Evolutionary conservation across 2,888 invertebrate species (phyloP).

Genomic region (Lottia scabra): DNA sequence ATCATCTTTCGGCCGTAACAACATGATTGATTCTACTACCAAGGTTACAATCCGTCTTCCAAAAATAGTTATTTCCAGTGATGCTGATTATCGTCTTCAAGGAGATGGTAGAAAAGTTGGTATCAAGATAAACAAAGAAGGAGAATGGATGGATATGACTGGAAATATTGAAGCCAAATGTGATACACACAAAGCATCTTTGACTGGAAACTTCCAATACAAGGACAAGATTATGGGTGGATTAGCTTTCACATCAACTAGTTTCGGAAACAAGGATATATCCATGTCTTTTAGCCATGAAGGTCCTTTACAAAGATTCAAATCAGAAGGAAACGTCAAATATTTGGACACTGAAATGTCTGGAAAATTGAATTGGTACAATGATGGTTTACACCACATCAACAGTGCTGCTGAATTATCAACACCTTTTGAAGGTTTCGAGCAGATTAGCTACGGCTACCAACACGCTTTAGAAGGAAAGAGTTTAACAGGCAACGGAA

Average conservation of each 20-base stretch:
- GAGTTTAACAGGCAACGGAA: neutral
- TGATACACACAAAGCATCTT: neutral
- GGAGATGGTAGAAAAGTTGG: neutral
- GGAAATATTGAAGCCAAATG: slow-evolving; percentile 10
- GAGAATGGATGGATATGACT: slow-evolving; percentile 2
- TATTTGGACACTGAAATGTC: slow-evolving; percentile 19
- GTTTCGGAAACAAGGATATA: slow-evolving; percentile 15
- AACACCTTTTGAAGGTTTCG: slow-evolving; percentile 24
- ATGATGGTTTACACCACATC: slow-evolving; percentile 20
- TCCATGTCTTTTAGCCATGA: slow-evolving; percentile 26
- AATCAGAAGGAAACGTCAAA: slow-evolving; percentile 23
- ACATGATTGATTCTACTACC: neutral
- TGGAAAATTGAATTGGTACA: slow-evolving; percentile 25
- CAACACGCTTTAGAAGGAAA: neutral
- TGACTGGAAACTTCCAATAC: slow-evolving; percentile 6
- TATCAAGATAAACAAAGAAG: neutral
- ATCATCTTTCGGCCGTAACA: neutral
- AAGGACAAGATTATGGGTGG: slow-evolving; percentile 13
- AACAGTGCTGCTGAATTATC: slow-evolving; percentile 24
- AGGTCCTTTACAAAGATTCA: slow-evolving; percentile 24
- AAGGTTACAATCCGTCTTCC: neutral
- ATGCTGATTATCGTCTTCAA: neutral
- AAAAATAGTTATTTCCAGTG: neutral
- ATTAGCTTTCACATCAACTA: slow-evolving; percentile 19
- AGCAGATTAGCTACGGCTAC: neutral